phyloP scores from a whole-genome alignment of 2,797 vertebrate genomes.

The Setipinna tenuifilis region DNA sequence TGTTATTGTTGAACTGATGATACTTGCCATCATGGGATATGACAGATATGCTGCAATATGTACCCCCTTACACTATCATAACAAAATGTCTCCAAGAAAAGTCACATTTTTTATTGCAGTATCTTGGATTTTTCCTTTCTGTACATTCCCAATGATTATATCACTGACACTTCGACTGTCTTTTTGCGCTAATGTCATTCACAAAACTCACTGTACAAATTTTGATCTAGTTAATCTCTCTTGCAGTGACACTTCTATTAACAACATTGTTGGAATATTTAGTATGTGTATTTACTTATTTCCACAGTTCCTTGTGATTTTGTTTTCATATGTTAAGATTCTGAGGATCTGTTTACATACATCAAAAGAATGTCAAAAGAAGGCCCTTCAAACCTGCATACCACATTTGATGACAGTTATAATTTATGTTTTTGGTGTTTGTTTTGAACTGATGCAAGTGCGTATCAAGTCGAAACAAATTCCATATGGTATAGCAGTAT shows the following conservation, averaged over 20 bases:
- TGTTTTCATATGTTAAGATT: conserved; percentile 54
- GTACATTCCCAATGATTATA: conserved; percentile 38
- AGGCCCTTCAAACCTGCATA: conserved; percentile 54
- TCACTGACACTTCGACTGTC: conserved; percentile 46
- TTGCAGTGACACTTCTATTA: conserved; percentile 44
- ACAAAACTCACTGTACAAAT: conserved; percentile 54
- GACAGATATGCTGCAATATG: no score
- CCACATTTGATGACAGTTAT: conserved; percentile 52
- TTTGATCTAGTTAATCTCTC: conserved; percentile 51
- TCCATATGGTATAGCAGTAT: conserved; percentile 30
- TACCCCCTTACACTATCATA: no score
- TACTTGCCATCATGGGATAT: conserved; percentile 57
- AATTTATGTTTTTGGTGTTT: conserved; percentile 46
- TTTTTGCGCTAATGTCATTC: conserved; percentile 43
- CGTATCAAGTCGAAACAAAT: conserved; percentile 39
- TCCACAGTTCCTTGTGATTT: conserved; percentile 48
- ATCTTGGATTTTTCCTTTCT: conserved; percentile 46
- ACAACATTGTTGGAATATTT: conserved; percentile 43
- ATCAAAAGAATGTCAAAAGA: conserved; percentile 43
- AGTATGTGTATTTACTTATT: conserved; percentile 17
- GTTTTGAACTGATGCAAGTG: conserved; percentile 52
- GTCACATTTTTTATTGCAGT: conserved; percentile 39
- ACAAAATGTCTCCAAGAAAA: conserved; percentile 48
- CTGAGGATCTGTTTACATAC: conserved; percentile 46
- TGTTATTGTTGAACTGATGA: no score